Conservation (phyloP, 2,113 vertebrate genomes). For the Hippocampus guttulatus region DNA sequence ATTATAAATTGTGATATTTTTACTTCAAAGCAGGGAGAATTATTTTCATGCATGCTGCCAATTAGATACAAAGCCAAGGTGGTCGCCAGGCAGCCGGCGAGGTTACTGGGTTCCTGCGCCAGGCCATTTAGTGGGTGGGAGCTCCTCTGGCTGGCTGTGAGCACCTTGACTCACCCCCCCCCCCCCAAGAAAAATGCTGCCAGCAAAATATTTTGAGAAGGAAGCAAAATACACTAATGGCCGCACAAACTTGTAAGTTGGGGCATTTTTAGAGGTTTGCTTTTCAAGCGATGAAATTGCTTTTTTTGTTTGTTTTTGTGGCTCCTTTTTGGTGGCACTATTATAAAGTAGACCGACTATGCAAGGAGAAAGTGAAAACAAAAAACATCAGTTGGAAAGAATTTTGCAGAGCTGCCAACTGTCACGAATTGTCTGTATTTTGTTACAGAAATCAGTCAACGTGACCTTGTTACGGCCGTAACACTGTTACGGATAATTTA, state of each 20-base stretch:
- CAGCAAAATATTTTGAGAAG: not conserved
- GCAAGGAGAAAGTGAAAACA: no score
- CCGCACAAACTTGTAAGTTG: no score
- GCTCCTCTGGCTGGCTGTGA: not conserved
- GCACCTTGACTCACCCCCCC: not conserved
- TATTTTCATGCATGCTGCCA: constrained; percentile 6
- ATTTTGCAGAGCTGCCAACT: no score
- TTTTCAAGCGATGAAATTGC: no score
- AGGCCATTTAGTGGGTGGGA: not conserved
- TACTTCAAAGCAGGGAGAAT: constrained; percentile 3
- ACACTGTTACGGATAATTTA: no score
- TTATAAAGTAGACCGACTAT: no score
- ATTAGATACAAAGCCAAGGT: not conserved
- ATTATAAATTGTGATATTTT: constrained; percentile 12
- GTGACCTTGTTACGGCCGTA: no score
- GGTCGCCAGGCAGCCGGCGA: not conserved
- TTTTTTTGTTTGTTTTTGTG: no score
- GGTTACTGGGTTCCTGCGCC: not conserved
- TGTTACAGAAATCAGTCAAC: no score
- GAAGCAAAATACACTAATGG: not conserved
- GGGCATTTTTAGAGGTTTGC: no score
- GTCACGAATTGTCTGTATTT: no score
- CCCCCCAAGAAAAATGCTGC: not conserved
- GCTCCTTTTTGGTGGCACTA: no score
- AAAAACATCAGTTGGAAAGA: not conserved